Conservation (phyloP, 2,888 invertebrate genomes). For the Lasioglossum oenotherae region DNA sequence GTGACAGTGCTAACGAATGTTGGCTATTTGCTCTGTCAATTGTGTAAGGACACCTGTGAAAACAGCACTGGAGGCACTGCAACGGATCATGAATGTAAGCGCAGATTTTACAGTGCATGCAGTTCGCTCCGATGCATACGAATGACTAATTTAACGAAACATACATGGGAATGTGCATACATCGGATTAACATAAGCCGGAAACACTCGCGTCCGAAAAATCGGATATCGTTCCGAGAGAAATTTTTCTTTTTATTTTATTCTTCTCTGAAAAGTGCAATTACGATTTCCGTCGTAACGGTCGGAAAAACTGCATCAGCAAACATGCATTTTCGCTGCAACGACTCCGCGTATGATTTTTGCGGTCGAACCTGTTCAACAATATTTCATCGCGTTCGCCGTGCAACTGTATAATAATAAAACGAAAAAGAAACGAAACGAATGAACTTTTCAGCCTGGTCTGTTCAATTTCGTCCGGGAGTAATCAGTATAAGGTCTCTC, state of each 20-base stretch:
- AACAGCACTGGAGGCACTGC: conserved; percentile 40
- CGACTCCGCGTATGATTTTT: not conserved
- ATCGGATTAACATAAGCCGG: conserved; percentile 1
- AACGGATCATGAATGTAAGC: conserved; percentile 73
- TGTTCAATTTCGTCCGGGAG: not conserved
- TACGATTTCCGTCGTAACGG: not conserved
- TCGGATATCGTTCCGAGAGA: not conserved
- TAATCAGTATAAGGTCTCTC: not conserved
- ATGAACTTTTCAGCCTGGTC: not conserved
- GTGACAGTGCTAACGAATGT: conserved; percentile 16
- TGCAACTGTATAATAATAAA: not conserved
- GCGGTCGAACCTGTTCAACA: not conserved
- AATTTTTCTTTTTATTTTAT: not conserved
- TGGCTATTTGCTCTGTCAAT: conserved; percentile 33
- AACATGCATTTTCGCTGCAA: not conserved
- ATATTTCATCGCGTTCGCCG: not conserved
- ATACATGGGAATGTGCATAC: not conserved
- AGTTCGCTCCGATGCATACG: not conserved
- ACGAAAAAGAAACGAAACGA: not conserved
- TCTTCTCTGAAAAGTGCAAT: not conserved
- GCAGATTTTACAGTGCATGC: conserved; percentile 28
- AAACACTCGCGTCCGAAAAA: not conserved
- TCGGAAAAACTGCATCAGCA: not conserved
- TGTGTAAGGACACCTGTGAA: conserved; percentile 47
- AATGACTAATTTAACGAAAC: conserved; percentile 18